phyloP scores from a whole-genome alignment of 2,888 invertebrate species.

The Archips xylosteana region DNA sequence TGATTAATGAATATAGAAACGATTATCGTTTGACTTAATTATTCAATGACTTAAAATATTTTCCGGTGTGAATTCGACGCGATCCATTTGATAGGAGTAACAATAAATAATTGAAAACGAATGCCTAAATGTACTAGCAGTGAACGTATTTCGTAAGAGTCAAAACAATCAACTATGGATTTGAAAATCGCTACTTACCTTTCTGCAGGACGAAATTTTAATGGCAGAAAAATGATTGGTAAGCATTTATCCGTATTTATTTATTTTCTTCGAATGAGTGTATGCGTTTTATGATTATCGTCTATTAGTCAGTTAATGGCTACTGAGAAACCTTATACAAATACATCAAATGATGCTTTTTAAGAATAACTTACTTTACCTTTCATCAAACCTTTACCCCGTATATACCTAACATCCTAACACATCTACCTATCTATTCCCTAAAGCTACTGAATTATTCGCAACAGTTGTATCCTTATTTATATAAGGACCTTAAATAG shows the following conservation, averaged over 20 bases:
- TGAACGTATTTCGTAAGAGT: constrained; percentile 4
- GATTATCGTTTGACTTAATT: neutral
- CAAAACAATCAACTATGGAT: constrained; percentile 19
- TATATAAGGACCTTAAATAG: neutral
- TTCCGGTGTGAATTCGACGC: constrained; percentile 48
- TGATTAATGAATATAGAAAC: constrained; percentile 13
- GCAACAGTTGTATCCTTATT: neutral
- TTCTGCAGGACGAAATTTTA: constrained; percentile 43
- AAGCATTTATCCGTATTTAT: constrained; percentile 43
- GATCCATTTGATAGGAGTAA: constrained; percentile 37
- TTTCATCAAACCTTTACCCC: neutral
- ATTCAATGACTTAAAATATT: constrained; percentile 24
- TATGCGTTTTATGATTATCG: neutral
- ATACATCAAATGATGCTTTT: neutral
- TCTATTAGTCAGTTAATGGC: neutral
- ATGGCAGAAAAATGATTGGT: constrained; percentile 49
- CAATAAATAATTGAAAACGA: constrained; percentile 42
- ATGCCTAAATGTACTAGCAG: neutral
- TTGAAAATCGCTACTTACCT: constrained; percentile 7
- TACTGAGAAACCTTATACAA: neutral
- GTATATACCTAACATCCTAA: neutral
- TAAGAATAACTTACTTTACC: neutral
- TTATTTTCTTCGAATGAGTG: neutral
- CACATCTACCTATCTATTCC: neutral
- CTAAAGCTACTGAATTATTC: neutral